Conservation (phyloP, 2,113 vertebrate species). For the Scophthalmus maximus region DNA sequence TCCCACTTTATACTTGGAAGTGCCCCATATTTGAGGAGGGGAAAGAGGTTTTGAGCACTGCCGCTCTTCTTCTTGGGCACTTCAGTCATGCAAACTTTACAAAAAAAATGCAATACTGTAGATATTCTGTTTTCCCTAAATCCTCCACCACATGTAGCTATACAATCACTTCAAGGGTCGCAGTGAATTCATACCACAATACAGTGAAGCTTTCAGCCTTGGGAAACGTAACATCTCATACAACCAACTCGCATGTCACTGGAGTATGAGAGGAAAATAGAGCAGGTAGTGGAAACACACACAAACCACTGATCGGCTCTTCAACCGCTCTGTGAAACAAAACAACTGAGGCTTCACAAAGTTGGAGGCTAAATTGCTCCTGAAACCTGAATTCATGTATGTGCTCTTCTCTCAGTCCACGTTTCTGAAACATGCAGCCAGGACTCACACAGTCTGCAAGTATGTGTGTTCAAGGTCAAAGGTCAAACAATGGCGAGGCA, state of each 20-base stretch:
- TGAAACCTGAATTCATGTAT: not conserved
- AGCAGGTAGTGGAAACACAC: too few relatives aligned
- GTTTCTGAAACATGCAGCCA: not conserved
- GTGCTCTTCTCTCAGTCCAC: not conserved
- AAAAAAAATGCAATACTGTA: not conserved
- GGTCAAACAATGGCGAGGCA: slow-evolving; percentile 16
- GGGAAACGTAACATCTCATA: too few relatives aligned
- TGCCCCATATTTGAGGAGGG: not conserved
- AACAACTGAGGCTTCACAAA: too few relatives aligned
- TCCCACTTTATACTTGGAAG: not conserved
- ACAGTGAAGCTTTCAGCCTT: too few relatives aligned
- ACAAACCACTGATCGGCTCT: too few relatives aligned
- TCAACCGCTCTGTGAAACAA: too few relatives aligned
- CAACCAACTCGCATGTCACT: too few relatives aligned
- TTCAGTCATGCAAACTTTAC: not conserved
- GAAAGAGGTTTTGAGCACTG: not conserved
- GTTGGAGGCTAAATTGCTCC: too few relatives aligned
- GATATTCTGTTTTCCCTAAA: not conserved
- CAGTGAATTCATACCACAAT: too few relatives aligned
- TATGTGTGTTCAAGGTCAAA: slow-evolving; percentile 29
- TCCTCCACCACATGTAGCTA: not conserved
- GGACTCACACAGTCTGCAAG: not conserved
- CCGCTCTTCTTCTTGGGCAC: not conserved
- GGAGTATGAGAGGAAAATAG: too few relatives aligned
- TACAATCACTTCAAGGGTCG: not conserved